Conservation (phyloP, 2,113 vertebrate species). For the Pionites leucogaster region DNA sequence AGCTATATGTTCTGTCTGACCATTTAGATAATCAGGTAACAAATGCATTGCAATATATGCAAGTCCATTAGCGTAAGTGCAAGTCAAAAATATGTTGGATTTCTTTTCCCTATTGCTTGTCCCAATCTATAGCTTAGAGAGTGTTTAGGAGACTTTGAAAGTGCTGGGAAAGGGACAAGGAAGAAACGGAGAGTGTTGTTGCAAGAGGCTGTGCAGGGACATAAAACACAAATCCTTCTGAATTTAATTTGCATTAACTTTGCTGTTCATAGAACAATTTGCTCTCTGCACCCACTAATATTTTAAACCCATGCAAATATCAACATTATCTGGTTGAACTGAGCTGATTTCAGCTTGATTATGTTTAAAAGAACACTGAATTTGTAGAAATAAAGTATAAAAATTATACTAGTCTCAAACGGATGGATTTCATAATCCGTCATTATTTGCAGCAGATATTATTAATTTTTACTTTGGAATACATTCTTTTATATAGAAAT, state of each 20-base stretch:
- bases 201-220: background rate
- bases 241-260: background rate
- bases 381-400: background rate
- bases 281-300: background rate
- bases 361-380: background rate
- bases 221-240: background rate
- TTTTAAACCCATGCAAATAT: background rate
- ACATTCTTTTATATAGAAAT: background rate
- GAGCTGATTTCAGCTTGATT: background rate
- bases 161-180: background rate
- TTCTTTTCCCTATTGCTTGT: background rate
- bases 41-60: background rate
- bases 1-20: background rate
- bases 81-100: background rate
- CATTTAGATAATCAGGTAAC: background rate
- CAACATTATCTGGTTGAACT: background rate
- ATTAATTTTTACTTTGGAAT: background rate
- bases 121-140: background rate
- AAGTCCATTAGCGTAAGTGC: background rate
- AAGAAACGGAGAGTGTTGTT: background rate
- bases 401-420: background rate
- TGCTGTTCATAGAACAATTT: background rate
- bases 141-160: background rate
- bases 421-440: background rate
- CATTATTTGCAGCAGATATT: background rate